A percentile compares a stretch with the other conserved stretches of the same genome.
Evolutionary conservation across 2,888 invertebrate species (phyloP).

Genomic region (Entomobrya multifasciata): DNA sequence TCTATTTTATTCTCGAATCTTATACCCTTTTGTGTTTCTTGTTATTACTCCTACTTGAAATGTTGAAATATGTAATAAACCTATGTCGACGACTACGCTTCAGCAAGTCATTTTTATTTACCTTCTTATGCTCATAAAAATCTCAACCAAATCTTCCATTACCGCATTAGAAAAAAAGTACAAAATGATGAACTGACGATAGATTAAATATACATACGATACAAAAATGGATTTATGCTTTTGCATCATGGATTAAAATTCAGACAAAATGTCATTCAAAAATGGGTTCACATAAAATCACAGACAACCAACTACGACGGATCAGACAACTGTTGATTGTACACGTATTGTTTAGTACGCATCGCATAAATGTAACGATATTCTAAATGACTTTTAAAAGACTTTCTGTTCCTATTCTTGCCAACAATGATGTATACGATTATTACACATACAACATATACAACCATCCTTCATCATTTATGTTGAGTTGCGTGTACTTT

Average conservation of each 20-base stretch:
- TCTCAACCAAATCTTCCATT: slow-evolving; percentile 32
- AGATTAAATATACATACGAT: neutral
- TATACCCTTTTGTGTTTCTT: neutral
- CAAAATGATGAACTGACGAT: slow-evolving; percentile 26
- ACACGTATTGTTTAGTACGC: too few species aligned
- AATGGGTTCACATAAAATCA: slow-evolving; percentile 16
- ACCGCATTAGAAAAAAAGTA: slow-evolving; percentile 9
- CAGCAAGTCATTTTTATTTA: slow-evolving; percentile 38
- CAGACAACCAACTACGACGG: neutral
- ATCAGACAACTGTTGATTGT: too few species aligned
- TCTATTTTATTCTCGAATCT: slow-evolving; percentile 13
- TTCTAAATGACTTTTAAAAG: slow-evolving; percentile 48
- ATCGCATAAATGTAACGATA: slow-evolving; percentile 45
- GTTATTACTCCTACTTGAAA: slow-evolving; percentile 28
- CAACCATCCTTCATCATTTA: too few species aligned
- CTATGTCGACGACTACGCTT: slow-evolving; percentile 31
- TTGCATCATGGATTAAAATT: slow-evolving; percentile 41
- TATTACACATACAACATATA: too few species aligned
- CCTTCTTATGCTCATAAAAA: slow-evolving; percentile 27
- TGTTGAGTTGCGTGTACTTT: slow-evolving; percentile 1
- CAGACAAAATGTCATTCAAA: slow-evolving; percentile 36
- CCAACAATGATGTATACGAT: slow-evolving; percentile 18
- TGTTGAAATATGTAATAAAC: neutral
- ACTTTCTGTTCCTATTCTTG: slow-evolving; percentile 43
- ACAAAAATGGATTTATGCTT: slow-evolving; percentile 19